phyloP scores from a whole-genome alignment of 2,797 vertebrate genomes.

The Spatula clypeata region DNA sequence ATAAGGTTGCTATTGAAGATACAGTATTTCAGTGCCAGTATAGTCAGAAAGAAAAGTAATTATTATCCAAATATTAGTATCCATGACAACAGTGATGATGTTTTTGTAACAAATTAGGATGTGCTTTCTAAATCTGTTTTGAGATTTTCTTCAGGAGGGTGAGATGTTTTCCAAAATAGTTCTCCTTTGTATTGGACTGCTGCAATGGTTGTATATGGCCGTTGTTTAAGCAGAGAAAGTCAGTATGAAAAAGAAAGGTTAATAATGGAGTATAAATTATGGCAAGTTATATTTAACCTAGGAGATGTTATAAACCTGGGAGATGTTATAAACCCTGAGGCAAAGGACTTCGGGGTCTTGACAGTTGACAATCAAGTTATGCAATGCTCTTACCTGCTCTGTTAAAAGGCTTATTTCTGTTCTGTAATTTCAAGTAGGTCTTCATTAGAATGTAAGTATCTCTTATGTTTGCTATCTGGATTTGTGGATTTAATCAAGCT shows the following conservation, averaged over 20 bases:
- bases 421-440: not conserved
- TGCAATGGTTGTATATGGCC: not conserved
- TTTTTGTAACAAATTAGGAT: not conserved
- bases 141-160: not conserved
- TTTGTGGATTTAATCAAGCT: not conserved
- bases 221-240: not conserved
- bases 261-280: not conserved
- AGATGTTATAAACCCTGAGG: not conserved
- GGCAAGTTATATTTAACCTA: not conserved
- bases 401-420: not conserved
- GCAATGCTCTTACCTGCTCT: not conserved
- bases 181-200: not conserved
- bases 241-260: not conserved
- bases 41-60: not conserved
- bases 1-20: not conserved
- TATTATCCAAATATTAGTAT: not conserved
- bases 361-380: not conserved
- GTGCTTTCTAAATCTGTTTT: not conserved
- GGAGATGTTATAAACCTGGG: not conserved
- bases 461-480: not conserved
- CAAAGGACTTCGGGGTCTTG: not conserved
- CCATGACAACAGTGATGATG: not conserved
- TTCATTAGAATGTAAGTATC: not conserved
- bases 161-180: not conserved
- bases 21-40: not conserved